Percentiles rank a stretch among this genome's conserved stretches.
These are phyloP conservation scores for Machaerirhynchus nigripectus DNA, from an alignment of 2,113 vertebrate genomes.

Conservation along the genomic window DNA sequence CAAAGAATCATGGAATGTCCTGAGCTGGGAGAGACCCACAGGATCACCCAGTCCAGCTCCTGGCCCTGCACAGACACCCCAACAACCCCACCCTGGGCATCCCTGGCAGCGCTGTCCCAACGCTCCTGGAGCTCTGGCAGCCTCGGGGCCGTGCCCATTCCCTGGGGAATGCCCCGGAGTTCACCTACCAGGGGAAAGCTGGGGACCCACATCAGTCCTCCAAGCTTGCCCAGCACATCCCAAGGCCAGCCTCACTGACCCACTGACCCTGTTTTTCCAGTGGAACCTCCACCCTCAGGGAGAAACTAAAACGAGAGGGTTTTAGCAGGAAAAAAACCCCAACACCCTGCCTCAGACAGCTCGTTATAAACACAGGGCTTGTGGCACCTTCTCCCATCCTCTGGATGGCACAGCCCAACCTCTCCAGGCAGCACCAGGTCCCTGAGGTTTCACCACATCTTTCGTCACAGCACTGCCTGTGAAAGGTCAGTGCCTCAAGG, in stretches of 20 bases:
- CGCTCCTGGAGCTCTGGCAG: not conserved
- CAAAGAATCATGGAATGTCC: rapidly evolving
- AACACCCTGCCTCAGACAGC: not conserved
- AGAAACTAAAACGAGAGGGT: not conserved
- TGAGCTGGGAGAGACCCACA: not conserved
- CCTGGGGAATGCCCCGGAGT: not conserved
- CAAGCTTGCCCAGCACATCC: not conserved
- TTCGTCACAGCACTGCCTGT: not conserved
- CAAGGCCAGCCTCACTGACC: not conserved
- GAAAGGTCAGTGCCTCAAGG: not conserved
- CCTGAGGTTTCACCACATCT: not conserved
- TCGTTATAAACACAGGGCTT: not conserved
- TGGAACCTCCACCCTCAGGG: not conserved
- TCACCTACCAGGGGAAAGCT: not conserved
- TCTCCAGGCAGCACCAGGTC: not conserved
- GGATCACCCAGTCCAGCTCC: rapidly evolving
- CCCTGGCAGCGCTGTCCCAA: not conserved
- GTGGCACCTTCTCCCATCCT: not conserved
- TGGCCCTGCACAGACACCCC: not conserved
- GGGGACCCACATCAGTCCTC: not conserved
- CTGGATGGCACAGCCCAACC: not conserved
- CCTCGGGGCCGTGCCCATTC: not conserved
- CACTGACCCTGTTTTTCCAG: not conserved
- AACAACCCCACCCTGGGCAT: not conserved
- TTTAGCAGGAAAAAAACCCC: not conserved